Percentiles rank a stretch among this genome's conserved stretches.
phyloP scores from a whole-genome alignment of 1,140 invertebrate species.

The Capitella teleta region DNA sequence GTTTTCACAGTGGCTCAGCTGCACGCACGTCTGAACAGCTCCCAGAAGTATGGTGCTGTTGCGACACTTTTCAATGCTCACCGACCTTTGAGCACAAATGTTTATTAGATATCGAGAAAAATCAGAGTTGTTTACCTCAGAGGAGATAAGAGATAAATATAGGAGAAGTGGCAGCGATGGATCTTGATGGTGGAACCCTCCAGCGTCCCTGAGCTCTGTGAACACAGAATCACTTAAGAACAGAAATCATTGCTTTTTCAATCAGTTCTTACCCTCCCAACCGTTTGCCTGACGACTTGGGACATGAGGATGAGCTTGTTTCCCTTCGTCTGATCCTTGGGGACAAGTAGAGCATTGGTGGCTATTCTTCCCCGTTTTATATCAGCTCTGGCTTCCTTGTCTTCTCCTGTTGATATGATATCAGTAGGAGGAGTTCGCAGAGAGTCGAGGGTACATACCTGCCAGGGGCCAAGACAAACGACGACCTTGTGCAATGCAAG shows the following conservation, averaged over 20 bases:
- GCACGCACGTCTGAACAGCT: slow-evolving; percentile 34
- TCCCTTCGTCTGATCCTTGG: slow-evolving; percentile 33
- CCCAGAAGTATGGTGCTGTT: slow-evolving; percentile 38
- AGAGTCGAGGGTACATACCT: slow-evolving; percentile 18
- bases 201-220: slow-evolving; percentile 36
- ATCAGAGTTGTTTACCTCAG: slow-evolving; percentile 24
- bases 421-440: neutral
- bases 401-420: slow-evolving; percentile 18
- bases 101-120: neutral
- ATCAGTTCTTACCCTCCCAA: slow-evolving; percentile 29
- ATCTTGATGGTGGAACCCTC: slow-evolving; percentile 38
- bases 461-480: slow-evolving; percentile 37
- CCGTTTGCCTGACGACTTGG: slow-evolving; percentile 37
- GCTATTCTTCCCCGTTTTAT: slow-evolving; percentile 23
- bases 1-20: slow-evolving; percentile 36
- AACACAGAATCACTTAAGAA: slow-evolving; percentile 1
- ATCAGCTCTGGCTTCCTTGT: slow-evolving; percentile 13
- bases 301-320: slow-evolving; percentile 42
- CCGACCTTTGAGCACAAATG: slow-evolving; percentile 25
- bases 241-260: too few relatives aligned
- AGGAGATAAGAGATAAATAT: slow-evolving; percentile 38
- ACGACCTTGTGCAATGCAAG: slow-evolving; percentile 35
- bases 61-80: slow-evolving; percentile 40
- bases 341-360: slow-evolving; percentile 37
- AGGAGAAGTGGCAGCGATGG: slow-evolving; percentile 38